A percentile compares a stretch with the other conserved stretches of the same genome.
phyloP scores from a whole-genome alignment of 1,140 invertebrate species.

The Drosophila tani region DNA sequence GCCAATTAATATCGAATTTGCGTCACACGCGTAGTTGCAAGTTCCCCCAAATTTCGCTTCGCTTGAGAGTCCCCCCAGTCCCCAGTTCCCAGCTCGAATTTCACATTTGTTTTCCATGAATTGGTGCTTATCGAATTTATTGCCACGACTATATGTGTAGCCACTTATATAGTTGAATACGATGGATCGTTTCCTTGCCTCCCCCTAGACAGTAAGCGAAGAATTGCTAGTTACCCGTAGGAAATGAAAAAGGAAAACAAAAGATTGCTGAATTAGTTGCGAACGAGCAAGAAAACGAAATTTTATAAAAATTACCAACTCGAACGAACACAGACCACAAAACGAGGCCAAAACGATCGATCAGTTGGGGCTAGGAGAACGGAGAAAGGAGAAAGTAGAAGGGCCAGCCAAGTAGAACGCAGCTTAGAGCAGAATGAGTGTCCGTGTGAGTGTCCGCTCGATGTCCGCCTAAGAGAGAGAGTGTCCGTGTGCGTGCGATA shows the following conservation, averaged over 20 bases:
- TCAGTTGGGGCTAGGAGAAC: constrained; percentile 21
- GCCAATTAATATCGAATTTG: constrained; percentile 38
- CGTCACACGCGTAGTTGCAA: constrained; percentile 5
- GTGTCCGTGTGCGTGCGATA: constrained; percentile 31
- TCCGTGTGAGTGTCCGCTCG: constrained; percentile 26
- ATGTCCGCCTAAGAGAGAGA: constrained; percentile 10
- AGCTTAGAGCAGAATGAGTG: constrained; percentile 40
- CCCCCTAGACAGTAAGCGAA: constrained; percentile 27
- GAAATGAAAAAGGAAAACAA: constrained; percentile 30
- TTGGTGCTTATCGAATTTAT: constrained; percentile 84
- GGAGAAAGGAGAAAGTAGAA: not conserved
- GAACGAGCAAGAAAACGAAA: constrained; percentile 58
- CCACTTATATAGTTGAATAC: constrained; percentile 33
- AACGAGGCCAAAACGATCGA: constrained; percentile 42
- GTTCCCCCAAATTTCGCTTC: not conserved
- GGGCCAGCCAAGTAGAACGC: constrained; percentile 37
- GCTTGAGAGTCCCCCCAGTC: constrained; percentile 18
- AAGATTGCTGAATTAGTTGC: constrained; percentile 82
- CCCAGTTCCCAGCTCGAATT: constrained; percentile 15
- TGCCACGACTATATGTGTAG: constrained; percentile 55
- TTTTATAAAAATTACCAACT: constrained; percentile 60
- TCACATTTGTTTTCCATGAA: constrained; percentile 62
- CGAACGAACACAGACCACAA: too few species aligned
- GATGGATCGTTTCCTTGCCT: constrained; percentile 37
- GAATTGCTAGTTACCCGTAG: constrained; percentile 31